Conservation (phyloP, 2,113 vertebrate genomes). For the Mus spicilegus region DNA sequence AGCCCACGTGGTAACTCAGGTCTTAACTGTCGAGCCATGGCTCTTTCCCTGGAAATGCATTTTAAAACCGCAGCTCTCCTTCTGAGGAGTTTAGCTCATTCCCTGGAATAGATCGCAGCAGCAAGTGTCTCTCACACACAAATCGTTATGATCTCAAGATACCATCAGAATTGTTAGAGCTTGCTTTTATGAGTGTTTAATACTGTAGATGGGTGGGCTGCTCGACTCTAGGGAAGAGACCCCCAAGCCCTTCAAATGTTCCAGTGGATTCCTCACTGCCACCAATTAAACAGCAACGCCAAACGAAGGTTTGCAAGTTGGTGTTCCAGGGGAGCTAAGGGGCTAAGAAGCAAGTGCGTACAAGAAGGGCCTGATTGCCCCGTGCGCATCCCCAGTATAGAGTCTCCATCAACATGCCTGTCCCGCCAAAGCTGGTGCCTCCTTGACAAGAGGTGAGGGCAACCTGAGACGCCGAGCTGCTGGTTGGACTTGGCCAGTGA, state of each 20-base stretch:
- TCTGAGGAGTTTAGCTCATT: conserved; percentile 10
- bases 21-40: background rate
- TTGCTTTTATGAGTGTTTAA: conserved; percentile 71
- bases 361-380: background rate
- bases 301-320: conserved; percentile 74
- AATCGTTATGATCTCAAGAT: conserved; percentile 63
- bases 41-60: background rate
- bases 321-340: conserved; percentile 32
- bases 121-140: conserved; percentile 55
- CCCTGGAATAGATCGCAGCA: background rate
- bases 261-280: conserved; percentile 64
- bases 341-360: conserved; percentile 22
- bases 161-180: conserved; percentile 39
- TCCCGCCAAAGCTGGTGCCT: background rate
- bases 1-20: background rate
- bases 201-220: conserved; percentile 57
- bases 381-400: background rate
- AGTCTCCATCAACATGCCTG: background rate
- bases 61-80: conserved; percentile 33
- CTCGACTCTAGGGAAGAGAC: conserved; percentile 56
- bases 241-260: conserved; percentile 64
- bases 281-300: conserved; percentile 29
- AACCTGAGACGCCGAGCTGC: background rate
- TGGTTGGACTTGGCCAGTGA: background rate
- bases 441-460: background rate